These are phyloP conservation scores for Ganaspis sp. DNA, from an alignment of 1,140 invertebrate genomes.

Conservation along the genomic window DNA sequence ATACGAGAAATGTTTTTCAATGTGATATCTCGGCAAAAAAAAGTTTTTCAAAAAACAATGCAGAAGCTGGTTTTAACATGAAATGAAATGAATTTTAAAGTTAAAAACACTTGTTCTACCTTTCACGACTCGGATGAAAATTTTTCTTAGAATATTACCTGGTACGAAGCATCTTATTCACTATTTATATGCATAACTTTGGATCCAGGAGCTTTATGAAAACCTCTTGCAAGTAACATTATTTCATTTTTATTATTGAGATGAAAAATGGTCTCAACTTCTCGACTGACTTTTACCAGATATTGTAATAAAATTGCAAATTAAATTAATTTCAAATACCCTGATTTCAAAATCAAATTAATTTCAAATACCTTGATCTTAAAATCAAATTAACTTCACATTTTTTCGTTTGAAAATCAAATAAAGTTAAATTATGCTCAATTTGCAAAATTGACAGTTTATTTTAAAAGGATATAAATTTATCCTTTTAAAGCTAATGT, in stretches of 20 bases:
- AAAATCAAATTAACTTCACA: too few relatives aligned
- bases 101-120: background rate
- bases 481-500: too few relatives aligned
- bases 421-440: too few relatives aligned
- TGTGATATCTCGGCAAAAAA: background rate
- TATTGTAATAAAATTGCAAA: too few relatives aligned
- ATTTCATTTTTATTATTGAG: conserved; percentile 11
- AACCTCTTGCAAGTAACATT: conserved; percentile 5
- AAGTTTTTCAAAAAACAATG: background rate
- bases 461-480: too few relatives aligned
- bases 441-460: too few relatives aligned
- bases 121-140: background rate
- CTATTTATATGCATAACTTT: conserved; percentile 19
- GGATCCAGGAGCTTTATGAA: conserved; percentile 3
- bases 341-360: too few relatives aligned
- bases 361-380: too few relatives aligned
- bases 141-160: background rate
- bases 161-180: background rate
- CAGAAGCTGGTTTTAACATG: background rate
- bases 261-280: background rate
- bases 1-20: too few relatives aligned
- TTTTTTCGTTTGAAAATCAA: too few relatives aligned
- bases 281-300: background rate
- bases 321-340: background rate
- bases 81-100: background rate